These are phyloP conservation scores for Trichogramma dendrolimi DNA, from an alignment of 2,888 invertebrate species.

Conservation along the genomic window DNA sequence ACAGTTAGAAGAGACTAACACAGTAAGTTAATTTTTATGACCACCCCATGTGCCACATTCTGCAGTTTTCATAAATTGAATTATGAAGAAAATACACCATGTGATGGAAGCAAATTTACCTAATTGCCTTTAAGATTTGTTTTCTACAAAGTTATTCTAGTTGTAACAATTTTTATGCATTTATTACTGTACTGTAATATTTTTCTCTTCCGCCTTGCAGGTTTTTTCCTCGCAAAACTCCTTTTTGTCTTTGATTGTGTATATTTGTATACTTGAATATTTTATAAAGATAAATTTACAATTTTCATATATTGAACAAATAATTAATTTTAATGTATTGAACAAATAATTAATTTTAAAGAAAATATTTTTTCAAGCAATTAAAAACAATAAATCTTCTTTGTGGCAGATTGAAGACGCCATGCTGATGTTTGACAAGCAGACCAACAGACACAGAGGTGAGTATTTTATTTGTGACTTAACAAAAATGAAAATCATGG, in stretches of 20 bases:
- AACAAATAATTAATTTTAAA: too few relatives aligned
- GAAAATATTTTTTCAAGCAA: too few relatives aligned
- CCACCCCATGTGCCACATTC: not conserved
- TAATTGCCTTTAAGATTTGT: slow-evolving; percentile 18
- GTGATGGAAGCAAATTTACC: not conserved
- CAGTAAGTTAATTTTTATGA: slow-evolving; percentile 15
- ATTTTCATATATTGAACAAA: too few relatives aligned
- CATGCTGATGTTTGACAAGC: slow-evolving; percentile 99
- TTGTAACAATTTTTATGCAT: slow-evolving; percentile 17
- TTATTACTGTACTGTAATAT: too few relatives aligned
- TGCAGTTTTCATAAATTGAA: slow-evolving; percentile 10
- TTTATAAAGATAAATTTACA: too few relatives aligned
- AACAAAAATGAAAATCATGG: too few relatives aligned
- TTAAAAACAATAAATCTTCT: slow-evolving; percentile 33
- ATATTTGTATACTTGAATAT: too few relatives aligned
- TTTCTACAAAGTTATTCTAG: slow-evolving; percentile 16
- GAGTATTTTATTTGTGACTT: slow-evolving; percentile 23
- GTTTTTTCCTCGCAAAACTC: too few relatives aligned
- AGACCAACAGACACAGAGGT: slow-evolving; percentile 99
- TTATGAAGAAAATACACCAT: slow-evolving; percentile 8
- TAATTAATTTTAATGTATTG: too few relatives aligned
- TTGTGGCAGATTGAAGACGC: slow-evolving; percentile 96
- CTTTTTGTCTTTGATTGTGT: too few relatives aligned
- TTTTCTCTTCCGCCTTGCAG: not conserved
- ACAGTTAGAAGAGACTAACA: not conserved